phyloP scores from a whole-genome alignment of 2,113 vertebrate genomes.

The Myotis yumanensis region DNA sequence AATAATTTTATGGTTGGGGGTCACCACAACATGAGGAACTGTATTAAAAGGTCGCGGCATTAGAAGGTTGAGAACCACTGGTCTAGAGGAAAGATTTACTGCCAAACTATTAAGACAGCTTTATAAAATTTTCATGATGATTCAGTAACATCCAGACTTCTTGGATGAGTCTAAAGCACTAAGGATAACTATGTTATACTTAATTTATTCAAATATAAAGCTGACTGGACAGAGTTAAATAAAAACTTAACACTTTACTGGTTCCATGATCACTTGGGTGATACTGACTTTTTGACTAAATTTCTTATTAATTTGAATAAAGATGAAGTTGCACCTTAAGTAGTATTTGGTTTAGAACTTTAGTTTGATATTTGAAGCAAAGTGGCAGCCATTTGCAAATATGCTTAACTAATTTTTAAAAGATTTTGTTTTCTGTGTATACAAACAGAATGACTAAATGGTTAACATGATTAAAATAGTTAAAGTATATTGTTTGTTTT shows the following conservation, averaged over 20 bases:
- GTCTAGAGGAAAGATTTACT: slow-evolving; percentile 16
- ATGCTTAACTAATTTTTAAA: neutral
- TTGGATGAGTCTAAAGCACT: neutral
- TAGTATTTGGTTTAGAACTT: neutral
- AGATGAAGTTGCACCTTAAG: neutral
- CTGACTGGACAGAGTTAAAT: slow-evolving; percentile 15
- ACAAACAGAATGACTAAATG: neutral
- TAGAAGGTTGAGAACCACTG: too few relatives aligned
- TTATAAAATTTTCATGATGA: neutral
- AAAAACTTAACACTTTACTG: neutral
- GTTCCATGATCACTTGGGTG: neutral
- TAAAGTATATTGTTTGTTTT: neutral
- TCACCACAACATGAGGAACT: too few relatives aligned
- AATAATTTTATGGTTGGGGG: too few relatives aligned
- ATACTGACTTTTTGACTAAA: neutral
- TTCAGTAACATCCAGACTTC: neutral
- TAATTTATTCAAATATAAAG: neutral
- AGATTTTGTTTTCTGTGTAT: neutral
- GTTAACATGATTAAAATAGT: slow-evolving; percentile 16
- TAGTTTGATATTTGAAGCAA: slow-evolving; percentile 36
- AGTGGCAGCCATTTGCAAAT: slow-evolving; percentile 16
- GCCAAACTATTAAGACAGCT: neutral
- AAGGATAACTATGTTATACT: neutral
- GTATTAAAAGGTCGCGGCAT: too few relatives aligned
- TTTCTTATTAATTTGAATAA: slow-evolving; percentile 45